Base-by-base conservation (phyloP, 2,113 vertebrate species). In the Triplophysa dalaica region DNA sequence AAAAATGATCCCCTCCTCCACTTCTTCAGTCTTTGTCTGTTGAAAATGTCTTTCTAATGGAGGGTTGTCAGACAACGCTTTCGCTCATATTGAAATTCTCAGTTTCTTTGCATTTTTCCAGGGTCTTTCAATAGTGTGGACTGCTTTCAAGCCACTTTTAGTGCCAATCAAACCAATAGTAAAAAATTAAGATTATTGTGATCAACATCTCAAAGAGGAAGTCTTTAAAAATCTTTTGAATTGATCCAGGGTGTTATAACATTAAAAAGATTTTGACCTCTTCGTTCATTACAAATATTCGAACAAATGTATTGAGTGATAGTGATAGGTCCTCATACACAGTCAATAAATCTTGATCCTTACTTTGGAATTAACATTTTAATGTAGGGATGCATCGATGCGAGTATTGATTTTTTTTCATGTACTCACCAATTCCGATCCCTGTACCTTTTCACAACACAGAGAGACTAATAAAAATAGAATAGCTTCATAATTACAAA, bases 1-100 rank as follows among this genome's bases (percentile, higher is more conserved):
- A 65, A 65, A 26, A 76, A 54, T 38, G 1, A n/a, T 50, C 22
- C 19, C 10, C 43, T 65, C 17, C 45, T 76, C 61, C 74, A 50
- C 38, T 10, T 65, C 62, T 65, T 50, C 17, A 2, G 24, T 65
- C 62, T 76, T 64, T 14, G 4, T 10, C 60, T 50, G 4, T 38
- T 48, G 45, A 65, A 77, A 77, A 52, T 52, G 45, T 43, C 52
- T 64, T 77, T 43, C 69, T 80, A 80, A 73, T 73, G 50, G 21
- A 63, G 50, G 69, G 78, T 80, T 80, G 78, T 80, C 78, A 73
- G 45, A 17, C 12, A 60, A 73, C 24, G 24, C 78, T 80, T 73
- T 80, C 68, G 17, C 60, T 72, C 26, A 13, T 64, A 52, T 56
- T 64, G 73, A 70, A 79, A 62, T 70, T 56, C 13, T 58, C 48